Percentiles rank a stretch among this genome's conserved stretches.
phyloP scores from a whole-genome alignment of 2,888 invertebrate species.

The Rutpela maculata region DNA sequence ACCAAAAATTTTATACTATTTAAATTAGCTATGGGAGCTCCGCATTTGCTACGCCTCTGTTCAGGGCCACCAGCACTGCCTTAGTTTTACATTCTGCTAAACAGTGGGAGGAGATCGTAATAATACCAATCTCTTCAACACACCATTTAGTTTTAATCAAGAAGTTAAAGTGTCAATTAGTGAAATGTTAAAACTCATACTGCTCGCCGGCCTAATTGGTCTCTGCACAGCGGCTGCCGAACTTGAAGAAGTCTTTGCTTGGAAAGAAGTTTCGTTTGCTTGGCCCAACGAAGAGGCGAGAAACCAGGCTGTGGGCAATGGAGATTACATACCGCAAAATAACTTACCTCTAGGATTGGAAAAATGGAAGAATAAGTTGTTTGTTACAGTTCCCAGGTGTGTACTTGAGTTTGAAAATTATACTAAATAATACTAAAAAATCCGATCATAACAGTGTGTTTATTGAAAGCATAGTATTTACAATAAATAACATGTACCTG shows the following conservation, averaged over 20 bases:
- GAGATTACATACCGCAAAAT: conserved; percentile 79
- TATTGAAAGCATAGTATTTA: too few relatives aligned
- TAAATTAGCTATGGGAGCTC: background rate
- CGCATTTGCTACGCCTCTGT: conserved; percentile 13
- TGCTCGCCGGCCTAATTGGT: conserved; percentile 45
- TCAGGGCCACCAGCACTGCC: conserved; percentile 22
- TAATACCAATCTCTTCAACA: conserved; percentile 48
- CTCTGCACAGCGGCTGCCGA: conserved; percentile 70
- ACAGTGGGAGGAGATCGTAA: conserved; percentile 50
- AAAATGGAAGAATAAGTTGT: conserved; percentile 83
- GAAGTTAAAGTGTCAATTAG: conserved; percentile 26
- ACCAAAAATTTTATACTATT: background rate
- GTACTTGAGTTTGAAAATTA: conserved; percentile 36
- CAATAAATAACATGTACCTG: too few relatives aligned
- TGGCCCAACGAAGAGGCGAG: conserved; percentile 80
- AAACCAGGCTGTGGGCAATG: conserved; percentile 78
- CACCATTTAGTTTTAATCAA: conserved; percentile 21
- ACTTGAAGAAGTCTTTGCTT: conserved; percentile 80
- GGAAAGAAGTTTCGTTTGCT: conserved; percentile 82
- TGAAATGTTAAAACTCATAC: conserved; percentile 44
- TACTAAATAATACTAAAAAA: too few relatives aligned
- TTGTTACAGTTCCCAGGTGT: conserved; percentile 82
- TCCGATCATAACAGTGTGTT: too few relatives aligned
- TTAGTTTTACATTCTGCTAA: conserved; percentile 8
- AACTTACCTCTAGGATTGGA: conserved; percentile 84